A percentile compares a stretch with the other conserved stretches of the same genome.
phyloP scores from a whole-genome alignment of 2,888 invertebrate genomes.

The Apomyelois bistriatella region DNA sequence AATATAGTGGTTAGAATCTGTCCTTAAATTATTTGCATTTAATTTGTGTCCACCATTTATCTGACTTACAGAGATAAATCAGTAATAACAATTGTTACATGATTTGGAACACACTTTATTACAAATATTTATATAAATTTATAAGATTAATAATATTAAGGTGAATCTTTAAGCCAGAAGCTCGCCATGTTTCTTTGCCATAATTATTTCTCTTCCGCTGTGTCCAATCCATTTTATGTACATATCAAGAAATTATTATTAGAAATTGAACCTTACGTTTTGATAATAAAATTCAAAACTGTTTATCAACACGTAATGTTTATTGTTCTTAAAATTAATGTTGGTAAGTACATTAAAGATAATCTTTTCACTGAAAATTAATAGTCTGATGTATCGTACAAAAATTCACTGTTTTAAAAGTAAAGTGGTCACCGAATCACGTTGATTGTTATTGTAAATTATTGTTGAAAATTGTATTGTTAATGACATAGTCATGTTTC shows the following conservation, averaged over 20 bases:
- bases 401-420: neutral
- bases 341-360: neutral
- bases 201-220: neutral
- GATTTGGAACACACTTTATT: neutral
- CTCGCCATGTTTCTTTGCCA: constrained; percentile 7
- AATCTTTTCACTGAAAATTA: neutral
- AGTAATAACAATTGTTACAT: neutral
- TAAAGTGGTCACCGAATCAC: neutral
- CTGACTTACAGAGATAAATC: no score
- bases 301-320: no score
- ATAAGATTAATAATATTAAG: neutral
- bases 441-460: neutral
- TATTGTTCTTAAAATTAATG: no score
- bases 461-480: constrained; percentile 26
- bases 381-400: constrained; percentile 9
- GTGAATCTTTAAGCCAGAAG: neutral
- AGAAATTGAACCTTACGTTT: no score
- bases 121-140: neutral
- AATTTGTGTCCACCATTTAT: no score
- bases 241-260: neutral
- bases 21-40: no score
- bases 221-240: neutral
- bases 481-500: constrained; percentile 38
- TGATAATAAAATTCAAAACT: no score
- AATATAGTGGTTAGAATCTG: no score